Percentiles rank a stretch among this genome's conserved stretches.
These are phyloP conservation scores for Melitaea cinxia DNA, from an alignment of 1,140 invertebrate genomes.

Conservation along the genomic window DNA sequence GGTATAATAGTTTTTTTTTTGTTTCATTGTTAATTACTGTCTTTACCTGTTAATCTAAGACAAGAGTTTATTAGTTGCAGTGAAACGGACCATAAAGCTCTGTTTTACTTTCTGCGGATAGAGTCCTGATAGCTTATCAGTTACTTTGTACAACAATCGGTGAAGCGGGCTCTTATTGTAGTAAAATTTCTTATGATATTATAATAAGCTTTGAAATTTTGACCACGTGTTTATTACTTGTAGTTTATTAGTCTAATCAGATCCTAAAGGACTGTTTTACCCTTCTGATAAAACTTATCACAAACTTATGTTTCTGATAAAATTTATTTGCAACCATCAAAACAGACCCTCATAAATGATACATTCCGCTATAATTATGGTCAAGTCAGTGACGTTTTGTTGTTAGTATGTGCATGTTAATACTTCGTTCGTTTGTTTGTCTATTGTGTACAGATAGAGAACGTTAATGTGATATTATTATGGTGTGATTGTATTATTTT, in stretches of 20 bases:
- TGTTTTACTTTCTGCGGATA: too few relatives aligned
- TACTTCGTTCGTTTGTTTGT: conserved; percentile 18
- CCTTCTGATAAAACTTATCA: neutral
- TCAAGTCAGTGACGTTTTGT: conserved; percentile 2
- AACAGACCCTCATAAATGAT: neutral
- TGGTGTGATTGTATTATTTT: conserved; percentile 20
- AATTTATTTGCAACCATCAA: too few relatives aligned
- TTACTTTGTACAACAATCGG: too few relatives aligned
- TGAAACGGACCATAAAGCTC: too few relatives aligned
- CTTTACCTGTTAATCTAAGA: too few relatives aligned
- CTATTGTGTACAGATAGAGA: conserved; percentile 15
- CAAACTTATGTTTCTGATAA: neutral
- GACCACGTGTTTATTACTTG: neutral
- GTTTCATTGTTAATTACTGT: too few relatives aligned
- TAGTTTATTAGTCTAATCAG: neutral
- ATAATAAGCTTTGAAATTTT: conserved; percentile 2
- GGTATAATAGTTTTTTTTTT: too few relatives aligned
- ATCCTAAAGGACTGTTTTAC: neutral
- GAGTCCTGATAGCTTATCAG: too few relatives aligned
- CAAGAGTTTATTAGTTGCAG: too few relatives aligned
- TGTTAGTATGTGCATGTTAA: conserved; percentile 15
- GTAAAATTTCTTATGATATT: conserved; percentile 8
- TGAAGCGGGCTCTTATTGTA: too few relatives aligned
- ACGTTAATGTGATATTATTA: conserved; percentile 21
- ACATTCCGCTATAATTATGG: neutral